Evolutionary conservation across 2,797 vertebrate species (phyloP), one percentile per base, ranked within the genome.

Genomic region (Leptoclinus maculatus): DNA sequence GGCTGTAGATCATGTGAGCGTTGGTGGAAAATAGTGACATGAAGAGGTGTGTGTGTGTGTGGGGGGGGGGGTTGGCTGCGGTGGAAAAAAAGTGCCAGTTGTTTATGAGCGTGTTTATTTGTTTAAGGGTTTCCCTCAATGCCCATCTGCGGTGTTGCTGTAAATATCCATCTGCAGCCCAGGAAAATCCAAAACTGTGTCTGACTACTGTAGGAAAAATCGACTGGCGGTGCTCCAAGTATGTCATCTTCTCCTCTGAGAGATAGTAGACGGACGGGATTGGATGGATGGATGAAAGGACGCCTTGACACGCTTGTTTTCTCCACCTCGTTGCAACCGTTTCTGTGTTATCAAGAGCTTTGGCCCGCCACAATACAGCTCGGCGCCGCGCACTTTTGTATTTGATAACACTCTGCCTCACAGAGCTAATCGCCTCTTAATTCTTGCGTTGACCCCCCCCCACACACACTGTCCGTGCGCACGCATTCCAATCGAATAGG

Each of bases 101-200:
- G 74, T 91, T 91, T 87, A 87, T 88, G 74, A 71, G 79, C 65
- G 39, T 60, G 74, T 81, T 88, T 86, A 90, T 92, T 91, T 92
- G 88, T 92, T 91, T 91, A 84, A 91, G 87, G 83, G 80, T 83
- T 84, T 84, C 83, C 83, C 72, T 68, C 88, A 92, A 92, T 80
- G 82, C 80, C 86, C 87, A 83, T 86, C 90, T 90, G 88, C 79
- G 83, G 65, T 14, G 84, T 76, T 80, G 83, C 83, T 72, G 81
- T 91, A 87, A 92, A 91, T 82, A 88, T 71, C 80, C 87, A 89
- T 88, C 84, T 91, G 88, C 81, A 86, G 87, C 74, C 65, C 71
- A 76, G 78, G 77, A 89, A 53, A 54, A 91, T 74, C 63, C 58
- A 72, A 90, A 90, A 86, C 71, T 89, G 80, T 68, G 84, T 85